Base-by-base conservation (phyloP, 2,888 invertebrate genomes). In the Phragmatobia fuliginosa region DNA sequence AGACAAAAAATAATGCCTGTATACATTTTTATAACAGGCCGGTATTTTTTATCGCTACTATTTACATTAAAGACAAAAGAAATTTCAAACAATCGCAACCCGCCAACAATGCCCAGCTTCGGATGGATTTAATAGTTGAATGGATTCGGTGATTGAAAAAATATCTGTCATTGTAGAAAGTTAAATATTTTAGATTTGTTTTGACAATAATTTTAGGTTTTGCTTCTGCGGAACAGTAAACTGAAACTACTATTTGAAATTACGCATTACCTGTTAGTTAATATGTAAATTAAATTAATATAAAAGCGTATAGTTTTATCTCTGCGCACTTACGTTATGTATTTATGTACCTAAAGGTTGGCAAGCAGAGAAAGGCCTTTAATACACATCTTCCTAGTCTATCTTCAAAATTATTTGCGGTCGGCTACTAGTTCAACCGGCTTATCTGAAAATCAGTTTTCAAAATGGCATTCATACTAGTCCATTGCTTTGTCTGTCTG, bases 121-220 rank as follows among this genome's bases (percentile, higher is more conserved):
- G 38, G 14, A 52, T 52, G 52, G 52, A 52, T 52, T 52, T 25
- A 52, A 59, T 78, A 75, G 73, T 69, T 71, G 81, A 67, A 52
- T 52, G 25, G 25, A 52, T 52, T 52, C 52, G 14, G 25, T 52
- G 52, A 52, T 52, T 52, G 52, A 52, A 52, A 52, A 52, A 52
- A 25, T 52, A 52, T 52, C 25, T 52, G 52, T 25, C 25, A 25
- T 5, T 52, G n/a, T 10, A 49, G 52, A 25, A 25, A 52, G 52
- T 25, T 14, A 52, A 25, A 25, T n/a, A n/a, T 52, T 52, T 52
- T 25, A 11, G 25, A 25, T 11, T 11, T n/a, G 25, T 52, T 52
- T 52, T 52, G 11, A 14, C 3, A 52, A 25, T 49, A n/a, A 49
- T 49, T n/a, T 49, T 49, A 0, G 6, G 0, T n/a, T 49, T n/a